Percentiles rank a stretch among this genome's conserved stretches.
Evolutionary conservation across 2,797 vertebrate species (phyloP).

Genomic region (Enteromius paludinosus): DNA sequence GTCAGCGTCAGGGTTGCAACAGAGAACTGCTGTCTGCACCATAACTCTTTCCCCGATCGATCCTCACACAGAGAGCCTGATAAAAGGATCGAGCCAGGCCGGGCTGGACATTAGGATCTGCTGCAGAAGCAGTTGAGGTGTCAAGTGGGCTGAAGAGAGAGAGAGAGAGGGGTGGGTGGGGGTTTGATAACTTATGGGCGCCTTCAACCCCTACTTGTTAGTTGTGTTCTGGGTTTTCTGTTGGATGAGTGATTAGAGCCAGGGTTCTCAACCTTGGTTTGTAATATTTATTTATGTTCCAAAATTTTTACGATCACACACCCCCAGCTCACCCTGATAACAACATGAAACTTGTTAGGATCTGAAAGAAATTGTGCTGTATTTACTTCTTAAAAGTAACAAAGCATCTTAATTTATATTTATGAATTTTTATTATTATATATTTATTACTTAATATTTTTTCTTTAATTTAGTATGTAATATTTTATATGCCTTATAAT

Average conservation of each 20-base stretch:
- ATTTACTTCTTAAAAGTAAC: not conserved
- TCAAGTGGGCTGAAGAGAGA: slow-evolving; percentile 1
- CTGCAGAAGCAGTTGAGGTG: slow-evolving; percentile 62
- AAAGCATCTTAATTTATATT: not conserved
- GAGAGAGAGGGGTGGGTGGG: no score
- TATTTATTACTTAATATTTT: no score
- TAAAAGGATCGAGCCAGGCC: slow-evolving; percentile 55
- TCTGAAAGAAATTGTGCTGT: not conserved
- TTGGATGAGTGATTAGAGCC: not conserved
- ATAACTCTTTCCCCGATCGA: slow-evolving; percentile 64
- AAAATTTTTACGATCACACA: not conserved
- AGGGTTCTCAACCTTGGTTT: slow-evolving; percentile 10
- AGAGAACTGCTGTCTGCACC: slow-evolving; percentile 62
- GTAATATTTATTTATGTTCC: not conserved
- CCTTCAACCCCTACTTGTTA: slow-evolving; percentile 9
- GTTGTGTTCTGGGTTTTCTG: slow-evolving; percentile 12
- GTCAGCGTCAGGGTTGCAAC: slow-evolving; percentile 61
- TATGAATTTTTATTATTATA: no score
- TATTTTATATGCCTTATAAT: no score
- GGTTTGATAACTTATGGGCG: slow-evolving; percentile 14
- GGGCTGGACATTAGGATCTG: slow-evolving; percentile 59
- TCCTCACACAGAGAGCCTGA: slow-evolving; percentile 49
- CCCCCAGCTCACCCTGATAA: not conserved
- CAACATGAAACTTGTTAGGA: not conserved
- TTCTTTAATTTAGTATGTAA: no score